Percentiles rank a stretch among this genome's conserved stretches.
phyloP scores from a whole-genome alignment of 2,888 invertebrate species.

The Atethmia centrago region DNA sequence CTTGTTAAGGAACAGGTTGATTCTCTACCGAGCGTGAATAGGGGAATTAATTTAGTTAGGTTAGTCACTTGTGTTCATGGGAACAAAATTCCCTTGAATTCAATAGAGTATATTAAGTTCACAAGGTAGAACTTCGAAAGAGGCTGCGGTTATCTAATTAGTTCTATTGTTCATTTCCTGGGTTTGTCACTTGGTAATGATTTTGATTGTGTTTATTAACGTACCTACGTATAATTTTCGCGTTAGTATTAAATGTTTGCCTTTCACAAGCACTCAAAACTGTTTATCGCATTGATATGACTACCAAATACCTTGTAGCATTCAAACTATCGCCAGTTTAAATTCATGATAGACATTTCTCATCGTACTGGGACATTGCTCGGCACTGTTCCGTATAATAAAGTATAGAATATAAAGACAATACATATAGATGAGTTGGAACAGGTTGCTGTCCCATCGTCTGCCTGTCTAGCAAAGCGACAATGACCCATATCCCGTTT shows the following conservation, averaged over 20 bases:
- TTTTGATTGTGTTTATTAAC: conserved; percentile 2
- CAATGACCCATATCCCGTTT: conserved; percentile 63
- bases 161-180: conserved; percentile 26
- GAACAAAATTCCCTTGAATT: conserved; percentile 26
- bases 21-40: conserved; percentile 35
- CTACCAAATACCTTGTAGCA: conserved; percentile 18
- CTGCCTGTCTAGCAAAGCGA: conserved; percentile 44
- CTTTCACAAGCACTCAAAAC: conserved; percentile 31
- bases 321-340: conserved; percentile 20
- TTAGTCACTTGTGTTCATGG: conserved; percentile 16
- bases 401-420: conserved; percentile 35
- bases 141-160: conserved; percentile 15
- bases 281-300: conserved; percentile 31
- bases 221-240: background rate
- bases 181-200: background rate
- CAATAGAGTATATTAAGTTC: conserved; percentile 16
- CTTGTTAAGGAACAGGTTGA: conserved; percentile 17
- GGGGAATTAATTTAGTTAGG: conserved; percentile 24
- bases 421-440: conserved; percentile 23
- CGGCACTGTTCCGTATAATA: conserved; percentile 18
- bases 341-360: conserved; percentile 23
- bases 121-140: conserved; percentile 20
- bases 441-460: conserved; percentile 50
- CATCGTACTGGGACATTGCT: background rate
- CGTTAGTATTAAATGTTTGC: conserved; percentile 14